phyloP scores from a whole-genome alignment of 2,113 vertebrate genomes.

The Trogon melanurus region DNA sequence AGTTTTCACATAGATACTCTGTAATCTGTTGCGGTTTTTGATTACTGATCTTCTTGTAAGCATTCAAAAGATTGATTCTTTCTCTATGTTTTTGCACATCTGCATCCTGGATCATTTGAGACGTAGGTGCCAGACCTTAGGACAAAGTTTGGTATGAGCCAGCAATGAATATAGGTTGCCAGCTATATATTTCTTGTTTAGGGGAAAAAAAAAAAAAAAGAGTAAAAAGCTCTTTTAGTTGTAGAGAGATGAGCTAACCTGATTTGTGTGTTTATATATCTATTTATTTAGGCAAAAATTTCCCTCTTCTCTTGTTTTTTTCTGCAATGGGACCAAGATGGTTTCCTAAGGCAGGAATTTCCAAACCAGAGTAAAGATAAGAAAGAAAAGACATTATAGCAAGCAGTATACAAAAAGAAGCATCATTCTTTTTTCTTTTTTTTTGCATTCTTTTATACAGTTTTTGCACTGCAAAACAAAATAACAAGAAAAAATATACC shows the following conservation, averaged over 20 bases:
- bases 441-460: background rate
- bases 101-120: background rate
- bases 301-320: background rate
- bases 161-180: background rate
- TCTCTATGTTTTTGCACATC: background rate
- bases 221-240: background rate
- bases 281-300: background rate
- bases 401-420: background rate
- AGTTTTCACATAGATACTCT: background rate
- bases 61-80: background rate
- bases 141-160: background rate
- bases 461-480: background rate
- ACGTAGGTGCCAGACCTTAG: background rate
- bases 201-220: background rate
- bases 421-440: background rate
- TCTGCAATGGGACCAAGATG: background rate
- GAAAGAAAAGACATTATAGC: background rate
- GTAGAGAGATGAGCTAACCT: background rate
- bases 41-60: background rate
- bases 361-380: background rate
- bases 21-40: background rate
- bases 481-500: background rate
- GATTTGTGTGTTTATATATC: background rate
- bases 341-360: background rate
- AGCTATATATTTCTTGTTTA: background rate